These are phyloP conservation scores for Luscinia megarhynchos DNA, from an alignment of 2,797 vertebrate genomes.

Conservation along the genomic window DNA sequence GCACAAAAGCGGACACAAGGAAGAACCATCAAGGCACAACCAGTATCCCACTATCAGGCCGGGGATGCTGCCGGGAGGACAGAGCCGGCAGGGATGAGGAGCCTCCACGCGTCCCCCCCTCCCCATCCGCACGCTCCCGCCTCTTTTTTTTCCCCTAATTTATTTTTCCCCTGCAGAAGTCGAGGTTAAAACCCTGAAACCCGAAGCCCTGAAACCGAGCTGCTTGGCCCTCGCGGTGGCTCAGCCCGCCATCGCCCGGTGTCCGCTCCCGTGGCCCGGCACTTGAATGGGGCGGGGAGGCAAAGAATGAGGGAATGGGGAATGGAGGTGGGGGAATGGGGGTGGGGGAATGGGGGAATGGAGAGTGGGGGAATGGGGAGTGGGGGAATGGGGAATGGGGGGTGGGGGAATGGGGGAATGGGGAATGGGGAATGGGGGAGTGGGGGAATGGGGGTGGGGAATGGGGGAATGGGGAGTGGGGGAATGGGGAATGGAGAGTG, in stretches of 20 bases:
- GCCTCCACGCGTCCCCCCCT: accelerated
- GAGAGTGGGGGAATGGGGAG: too few species aligned
- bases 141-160: not conserved
- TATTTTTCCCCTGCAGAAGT: not conserved
- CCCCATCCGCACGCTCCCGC: accelerated
- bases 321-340: too few species aligned
- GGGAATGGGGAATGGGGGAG: too few species aligned
- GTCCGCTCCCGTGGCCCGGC: slow-evolving; percentile 2
- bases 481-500: too few species aligned
- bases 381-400: too few species aligned
- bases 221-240: not conserved
- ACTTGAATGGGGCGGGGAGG: not conserved
- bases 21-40: not conserved
- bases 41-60: not conserved
- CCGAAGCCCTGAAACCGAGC: slow-evolving; percentile 43
- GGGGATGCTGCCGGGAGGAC: accelerated
- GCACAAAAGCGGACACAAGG: not conserved
- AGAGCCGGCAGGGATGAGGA: accelerated
- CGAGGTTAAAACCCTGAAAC: slow-evolving; percentile 50
- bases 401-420: too few species aligned
- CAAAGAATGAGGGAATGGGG: too few species aligned
- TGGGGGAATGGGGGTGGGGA: too few species aligned
- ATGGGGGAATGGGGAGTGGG: too few species aligned
- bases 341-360: too few species aligned
- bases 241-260: not conserved